Conservation (phyloP, 2,797 vertebrate species). For the Syncerus caffer region DNA sequence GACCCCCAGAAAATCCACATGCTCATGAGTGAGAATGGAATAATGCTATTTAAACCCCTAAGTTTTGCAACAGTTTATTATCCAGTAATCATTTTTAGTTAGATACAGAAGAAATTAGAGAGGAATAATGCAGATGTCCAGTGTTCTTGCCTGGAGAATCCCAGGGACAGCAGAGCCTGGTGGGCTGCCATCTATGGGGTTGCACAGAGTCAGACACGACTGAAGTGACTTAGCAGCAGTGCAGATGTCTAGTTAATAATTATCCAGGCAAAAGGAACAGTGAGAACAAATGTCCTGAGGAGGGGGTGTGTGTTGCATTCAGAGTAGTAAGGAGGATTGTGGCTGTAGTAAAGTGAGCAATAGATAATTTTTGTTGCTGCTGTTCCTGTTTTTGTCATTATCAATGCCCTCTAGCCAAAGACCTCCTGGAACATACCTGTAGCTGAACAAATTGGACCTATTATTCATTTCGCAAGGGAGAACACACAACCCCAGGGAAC, state of each 20-base stretch:
- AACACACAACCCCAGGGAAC: neutral
- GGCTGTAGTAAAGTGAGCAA: neutral
- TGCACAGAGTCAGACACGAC: too few relatives aligned
- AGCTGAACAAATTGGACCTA: neutral
- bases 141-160: too few relatives aligned
- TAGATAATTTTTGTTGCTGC: neutral
- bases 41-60: neutral
- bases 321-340: neutral
- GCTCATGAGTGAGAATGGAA: neutral
- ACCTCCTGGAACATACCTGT: neutral
- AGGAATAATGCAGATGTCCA: neutral
- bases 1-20: neutral
- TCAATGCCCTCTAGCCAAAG: neutral
- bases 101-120: neutral
- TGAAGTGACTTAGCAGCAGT: too few relatives aligned
- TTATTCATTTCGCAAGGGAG: neutral
- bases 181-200: too few relatives aligned
- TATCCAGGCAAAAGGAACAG: neutral
- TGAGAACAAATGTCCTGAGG: neutral
- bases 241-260: neutral
- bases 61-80: neutral
- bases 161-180: too few relatives aligned
- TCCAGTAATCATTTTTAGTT: neutral
- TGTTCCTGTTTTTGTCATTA: neutral
- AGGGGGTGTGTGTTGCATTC: neutral